Conservation (phyloP, 2,797 vertebrate species). For the Leontocebus nigricollis region DNA sequence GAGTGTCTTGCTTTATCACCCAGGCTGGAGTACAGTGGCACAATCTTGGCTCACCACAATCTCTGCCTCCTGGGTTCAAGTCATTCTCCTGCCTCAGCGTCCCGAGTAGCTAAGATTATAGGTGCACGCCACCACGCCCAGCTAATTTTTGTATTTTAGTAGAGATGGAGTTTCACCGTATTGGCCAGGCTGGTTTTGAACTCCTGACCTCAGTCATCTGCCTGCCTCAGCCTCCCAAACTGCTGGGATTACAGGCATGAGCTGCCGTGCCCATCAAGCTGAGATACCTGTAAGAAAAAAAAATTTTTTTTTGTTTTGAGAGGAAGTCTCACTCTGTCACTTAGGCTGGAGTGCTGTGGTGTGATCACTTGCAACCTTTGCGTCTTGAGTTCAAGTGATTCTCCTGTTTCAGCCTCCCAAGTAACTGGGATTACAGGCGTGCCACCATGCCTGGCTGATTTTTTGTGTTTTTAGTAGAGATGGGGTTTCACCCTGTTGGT, state of each 20-base stretch:
- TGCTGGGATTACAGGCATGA: not conserved
- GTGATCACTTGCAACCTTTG: not conserved
- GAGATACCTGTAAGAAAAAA: too few relatives aligned
- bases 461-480: too few relatives aligned
- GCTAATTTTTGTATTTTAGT: not conserved
- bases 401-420: too few relatives aligned
- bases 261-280: not conserved
- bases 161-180: not conserved
- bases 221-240: not conserved
- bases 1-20: not conserved
- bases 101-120: not conserved
- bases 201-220: not conserved
- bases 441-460: too few relatives aligned
- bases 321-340: too few relatives aligned
- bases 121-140: not conserved
- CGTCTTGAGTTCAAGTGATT: too few relatives aligned
- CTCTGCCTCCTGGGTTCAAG: rapidly evolving
- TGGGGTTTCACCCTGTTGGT: too few relatives aligned
- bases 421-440: too few relatives aligned
- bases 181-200: not conserved
- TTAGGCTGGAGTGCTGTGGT: not conserved
- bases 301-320: not conserved
- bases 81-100: not conserved
- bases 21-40: not conserved
- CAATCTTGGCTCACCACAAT: too few relatives aligned